Base-by-base conservation (phyloP, 2,113 vertebrate species). In the Raja brachyura region DNA sequence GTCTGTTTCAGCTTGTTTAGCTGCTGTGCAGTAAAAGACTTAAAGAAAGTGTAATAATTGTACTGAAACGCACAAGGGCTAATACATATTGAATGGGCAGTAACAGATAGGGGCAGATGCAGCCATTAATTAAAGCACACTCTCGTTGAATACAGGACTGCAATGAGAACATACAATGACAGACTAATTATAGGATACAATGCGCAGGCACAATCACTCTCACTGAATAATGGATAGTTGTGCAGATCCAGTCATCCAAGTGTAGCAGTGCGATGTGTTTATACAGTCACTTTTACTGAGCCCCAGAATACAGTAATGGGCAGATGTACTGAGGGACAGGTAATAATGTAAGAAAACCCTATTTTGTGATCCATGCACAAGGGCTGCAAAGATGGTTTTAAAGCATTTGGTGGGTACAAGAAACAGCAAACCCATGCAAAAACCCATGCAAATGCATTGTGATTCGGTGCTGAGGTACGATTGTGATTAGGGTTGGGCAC, bases 1-100 rank as follows among this genome's bases (percentile, higher is more conserved):
- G 39, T 95, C 61, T 96, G 97, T 95, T 93, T 0, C 94, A 95
- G 95, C 97, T 95, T 95, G 97, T 93, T 94, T n/a, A 92, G 94
- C 94, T 63, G 90, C 81, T 28, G 5, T 95, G 93, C 94, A 94
- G 95, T 93, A 93, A 95, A 94, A 31, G 93, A 94, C 74, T 0
- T 13, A 70, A 66, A 73, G 90, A 33, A 73, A 73, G 20, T 33
- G n/a, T 88, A 31, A 63, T 88, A 56, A 16, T 31, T n/a, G 14
- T 14, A 31, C 20, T 86, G 31, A 88, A 88, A 88, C 59, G n/a
- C 83, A 85, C 48, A 28, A 66, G 13, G 33, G 59, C n/a, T 63
- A 16, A 86, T 61, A 25, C 70, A 86, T 28, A n/a, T n/a, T 86
- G 61, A 88, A 31, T 66, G 59, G 22, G 7, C 13, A 13, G 18